phyloP scores from a whole-genome alignment of 2,797 vertebrate genomes.

The Fistularia tabacaria region DNA sequence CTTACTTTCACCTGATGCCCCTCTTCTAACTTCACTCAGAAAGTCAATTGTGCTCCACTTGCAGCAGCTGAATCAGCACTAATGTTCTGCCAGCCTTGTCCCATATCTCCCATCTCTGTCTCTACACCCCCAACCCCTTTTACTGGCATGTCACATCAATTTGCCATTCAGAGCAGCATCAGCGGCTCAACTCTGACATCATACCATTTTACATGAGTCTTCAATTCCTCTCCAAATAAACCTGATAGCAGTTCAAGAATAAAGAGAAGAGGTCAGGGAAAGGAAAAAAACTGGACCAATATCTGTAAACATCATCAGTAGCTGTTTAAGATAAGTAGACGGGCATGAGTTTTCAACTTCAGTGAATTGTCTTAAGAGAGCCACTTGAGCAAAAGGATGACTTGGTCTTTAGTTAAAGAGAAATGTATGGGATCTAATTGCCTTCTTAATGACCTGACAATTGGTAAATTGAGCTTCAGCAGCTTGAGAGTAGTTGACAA shows the following conservation, averaged over 20 bases:
- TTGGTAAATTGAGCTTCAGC: slow-evolving; percentile 18
- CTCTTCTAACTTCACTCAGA: slow-evolving; percentile 50
- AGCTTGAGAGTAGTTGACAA: slow-evolving; percentile 12
- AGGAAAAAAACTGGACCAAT: slow-evolving; percentile 6
- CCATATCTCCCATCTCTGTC: slow-evolving; percentile 35
- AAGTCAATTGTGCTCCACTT: slow-evolving; percentile 63
- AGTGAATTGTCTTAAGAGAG: slow-evolving; percentile 1
- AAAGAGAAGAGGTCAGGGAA: slow-evolving; percentile 3
- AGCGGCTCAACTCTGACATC: slow-evolving; percentile 46
- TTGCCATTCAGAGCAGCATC: slow-evolving; percentile 45
- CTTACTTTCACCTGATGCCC: slow-evolving; percentile 43
- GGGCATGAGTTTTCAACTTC: background rate
- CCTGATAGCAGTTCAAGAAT: slow-evolving; percentile 22
- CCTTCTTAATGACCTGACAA: slow-evolving; percentile 9
- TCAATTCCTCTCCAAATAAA: slow-evolving; percentile 39
- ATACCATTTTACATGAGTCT: slow-evolving; percentile 41
- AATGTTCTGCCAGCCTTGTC: slow-evolving; percentile 47
- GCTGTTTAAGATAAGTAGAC: slow-evolving; percentile 2
- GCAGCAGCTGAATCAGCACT: slow-evolving; percentile 75
- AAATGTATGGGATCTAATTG: slow-evolving; percentile 30
- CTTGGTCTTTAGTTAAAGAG: slow-evolving; percentile 6
- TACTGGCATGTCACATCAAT: slow-evolving; percentile 51
- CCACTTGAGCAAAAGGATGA: slow-evolving; percentile 2
- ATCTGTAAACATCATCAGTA: slow-evolving; percentile 1
- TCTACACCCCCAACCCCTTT: slow-evolving; percentile 10